Evolutionary conservation across 2,888 invertebrate genomes (phyloP).

Genomic region (Leptopilina syphax): DNA sequence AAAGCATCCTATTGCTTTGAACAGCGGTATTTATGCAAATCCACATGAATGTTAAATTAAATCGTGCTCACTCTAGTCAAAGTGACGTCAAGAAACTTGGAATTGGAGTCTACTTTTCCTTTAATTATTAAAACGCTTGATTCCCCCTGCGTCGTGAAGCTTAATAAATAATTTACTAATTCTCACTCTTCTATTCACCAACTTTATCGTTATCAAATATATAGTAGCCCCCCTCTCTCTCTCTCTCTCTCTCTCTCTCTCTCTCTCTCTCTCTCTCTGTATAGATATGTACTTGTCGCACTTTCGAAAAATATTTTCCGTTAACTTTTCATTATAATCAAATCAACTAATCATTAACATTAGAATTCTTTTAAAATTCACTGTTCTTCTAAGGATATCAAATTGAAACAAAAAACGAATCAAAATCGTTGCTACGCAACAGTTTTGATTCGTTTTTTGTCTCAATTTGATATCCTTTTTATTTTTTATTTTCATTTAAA

Average conservation of each 20-base stretch:
- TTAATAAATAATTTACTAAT: constrained; percentile 40
- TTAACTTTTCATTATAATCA: no score
- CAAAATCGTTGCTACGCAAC: no score
- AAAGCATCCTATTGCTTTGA: constrained; percentile 47
- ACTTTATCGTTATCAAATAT: not conserved
- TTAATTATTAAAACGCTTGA: constrained; percentile 43
- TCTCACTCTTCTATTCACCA: constrained; percentile 10
- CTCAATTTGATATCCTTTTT: no score
- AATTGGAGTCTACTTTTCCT: constrained; percentile 37
- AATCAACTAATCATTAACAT: no score
- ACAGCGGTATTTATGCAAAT: constrained; percentile 58
- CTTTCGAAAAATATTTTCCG: no score
- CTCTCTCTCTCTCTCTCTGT: not conserved
- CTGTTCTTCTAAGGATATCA: no score
- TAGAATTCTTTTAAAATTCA: no score
- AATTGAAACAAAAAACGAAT: no score
- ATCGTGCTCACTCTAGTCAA: constrained; percentile 51
- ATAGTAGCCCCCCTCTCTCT: no score
- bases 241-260: not conserved
- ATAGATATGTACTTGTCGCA: no score
- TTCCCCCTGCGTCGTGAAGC: constrained; percentile 32
- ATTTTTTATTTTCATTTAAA: no score
- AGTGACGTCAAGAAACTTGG: constrained; percentile 39
- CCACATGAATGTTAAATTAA: constrained; percentile 57
- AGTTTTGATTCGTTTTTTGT: no score